Conservation (phyloP, 2,113 vertebrate genomes). For the Corapipo altera region DNA sequence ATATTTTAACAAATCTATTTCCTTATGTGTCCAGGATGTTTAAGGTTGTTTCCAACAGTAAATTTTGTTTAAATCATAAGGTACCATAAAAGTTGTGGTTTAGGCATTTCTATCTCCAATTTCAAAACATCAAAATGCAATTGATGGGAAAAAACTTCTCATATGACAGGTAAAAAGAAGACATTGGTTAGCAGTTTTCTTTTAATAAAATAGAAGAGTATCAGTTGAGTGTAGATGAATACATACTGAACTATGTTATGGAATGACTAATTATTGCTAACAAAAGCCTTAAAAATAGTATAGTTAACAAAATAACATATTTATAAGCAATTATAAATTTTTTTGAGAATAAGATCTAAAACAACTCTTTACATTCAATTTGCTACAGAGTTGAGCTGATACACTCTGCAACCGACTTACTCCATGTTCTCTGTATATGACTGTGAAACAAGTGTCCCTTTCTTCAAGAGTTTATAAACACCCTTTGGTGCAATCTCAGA, state of each 20-base stretch:
- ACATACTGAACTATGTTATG: background rate
- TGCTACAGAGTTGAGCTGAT: background rate
- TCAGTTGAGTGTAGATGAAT: background rate
- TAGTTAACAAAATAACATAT: background rate
- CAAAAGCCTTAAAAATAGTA: background rate
- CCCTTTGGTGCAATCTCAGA: background rate
- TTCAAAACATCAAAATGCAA: background rate
- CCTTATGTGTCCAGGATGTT: background rate
- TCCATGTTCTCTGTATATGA: background rate
- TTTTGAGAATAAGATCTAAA: background rate
- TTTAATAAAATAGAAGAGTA: background rate
- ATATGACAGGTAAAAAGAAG: background rate
- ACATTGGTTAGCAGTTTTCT: background rate
- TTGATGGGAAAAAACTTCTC: background rate
- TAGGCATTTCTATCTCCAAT: background rate
- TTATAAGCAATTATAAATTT: background rate
- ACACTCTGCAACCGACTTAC: background rate
- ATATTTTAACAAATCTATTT: background rate
- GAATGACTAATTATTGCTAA: background rate
- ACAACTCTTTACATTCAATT: background rate
- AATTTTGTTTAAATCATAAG: background rate
- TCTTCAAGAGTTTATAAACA: background rate
- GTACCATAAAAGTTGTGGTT: background rate
- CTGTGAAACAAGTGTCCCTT: background rate
- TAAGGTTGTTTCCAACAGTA: background rate